Percentiles rank a stretch among this genome's conserved stretches.
Conservation (phyloP, 2,113 vertebrate species). For the Boulengeromyrus knoepffleri region DNA sequence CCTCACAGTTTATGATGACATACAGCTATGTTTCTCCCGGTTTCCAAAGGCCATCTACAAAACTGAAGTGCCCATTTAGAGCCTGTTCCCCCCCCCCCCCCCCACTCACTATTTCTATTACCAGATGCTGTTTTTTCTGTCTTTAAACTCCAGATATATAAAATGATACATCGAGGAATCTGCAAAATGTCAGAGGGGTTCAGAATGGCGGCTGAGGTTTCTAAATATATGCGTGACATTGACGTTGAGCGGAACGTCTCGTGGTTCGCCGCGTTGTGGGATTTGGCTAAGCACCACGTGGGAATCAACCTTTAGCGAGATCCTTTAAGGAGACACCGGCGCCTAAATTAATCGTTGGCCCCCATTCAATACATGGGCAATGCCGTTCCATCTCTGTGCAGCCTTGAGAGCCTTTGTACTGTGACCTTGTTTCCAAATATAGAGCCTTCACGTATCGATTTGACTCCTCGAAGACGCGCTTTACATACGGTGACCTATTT, state of each 20-base stretch:
- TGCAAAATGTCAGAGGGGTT: neutral
- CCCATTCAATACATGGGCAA: constrained; percentile 29
- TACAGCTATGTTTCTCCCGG: constrained; percentile 2
- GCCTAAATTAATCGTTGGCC: constrained; percentile 43
- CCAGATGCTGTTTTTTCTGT: neutral
- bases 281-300: constrained; percentile 27
- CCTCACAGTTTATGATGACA: constrained; percentile 33
- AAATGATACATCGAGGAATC: neutral
- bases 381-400: constrained; percentile 40
- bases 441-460: constrained; percentile 58
- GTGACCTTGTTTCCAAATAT: constrained; percentile 65
- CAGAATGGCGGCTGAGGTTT: neutral
- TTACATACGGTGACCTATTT: constrained; percentile 59
- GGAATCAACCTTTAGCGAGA: constrained; percentile 36
- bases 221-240: constrained; percentile 34
- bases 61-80: neutral
- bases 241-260: constrained; percentile 45
- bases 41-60: neutral
- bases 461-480: constrained; percentile 53
- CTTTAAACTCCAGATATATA: neutral
- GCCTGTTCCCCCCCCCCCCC: neutral
- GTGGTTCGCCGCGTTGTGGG: constrained; percentile 30
- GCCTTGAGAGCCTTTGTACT: constrained; percentile 49
- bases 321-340: constrained; percentile 44
- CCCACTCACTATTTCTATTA: neutral